phyloP scores from a whole-genome alignment of 2,797 vertebrate species.

The Gymnothorax javanicus region DNA sequence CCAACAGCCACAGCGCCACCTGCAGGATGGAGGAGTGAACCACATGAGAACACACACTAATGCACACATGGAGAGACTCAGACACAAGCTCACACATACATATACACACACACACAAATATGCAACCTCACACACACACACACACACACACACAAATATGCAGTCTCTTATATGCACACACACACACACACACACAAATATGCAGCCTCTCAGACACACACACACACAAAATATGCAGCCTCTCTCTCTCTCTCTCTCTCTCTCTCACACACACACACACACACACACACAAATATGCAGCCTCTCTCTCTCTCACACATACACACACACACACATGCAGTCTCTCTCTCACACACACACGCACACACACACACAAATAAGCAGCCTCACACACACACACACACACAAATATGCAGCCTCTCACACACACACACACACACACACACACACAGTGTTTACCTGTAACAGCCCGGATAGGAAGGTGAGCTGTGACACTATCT shows the following conservation, averaged over 20 bases:
- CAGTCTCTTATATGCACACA: too few species aligned
- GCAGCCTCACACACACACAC: background rate
- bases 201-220: background rate
- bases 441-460: constrained; percentile 60
- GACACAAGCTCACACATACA: background rate
- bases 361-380: background rate
- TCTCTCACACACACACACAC: background rate
- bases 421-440: background rate
- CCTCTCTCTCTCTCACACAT: background rate
- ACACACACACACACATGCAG: background rate
- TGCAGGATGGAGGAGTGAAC: constrained; percentile 45
- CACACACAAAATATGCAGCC: background rate
- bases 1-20: constrained; percentile 80
- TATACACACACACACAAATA: too few species aligned
- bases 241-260: background rate
- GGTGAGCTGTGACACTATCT: constrained; percentile 78
- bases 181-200: constrained; percentile 14
- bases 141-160: too few species aligned
- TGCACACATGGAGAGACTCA: background rate
- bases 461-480: constrained; percentile 85
- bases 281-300: background rate
- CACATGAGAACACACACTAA: background rate
- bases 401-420: background rate
- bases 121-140: too few species aligned
- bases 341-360: background rate